Evolutionary conservation across 2,888 invertebrate genomes (phyloP), one percentile per base, ranked within the genome.

Genomic region (Baronia brevicornis): DNA sequence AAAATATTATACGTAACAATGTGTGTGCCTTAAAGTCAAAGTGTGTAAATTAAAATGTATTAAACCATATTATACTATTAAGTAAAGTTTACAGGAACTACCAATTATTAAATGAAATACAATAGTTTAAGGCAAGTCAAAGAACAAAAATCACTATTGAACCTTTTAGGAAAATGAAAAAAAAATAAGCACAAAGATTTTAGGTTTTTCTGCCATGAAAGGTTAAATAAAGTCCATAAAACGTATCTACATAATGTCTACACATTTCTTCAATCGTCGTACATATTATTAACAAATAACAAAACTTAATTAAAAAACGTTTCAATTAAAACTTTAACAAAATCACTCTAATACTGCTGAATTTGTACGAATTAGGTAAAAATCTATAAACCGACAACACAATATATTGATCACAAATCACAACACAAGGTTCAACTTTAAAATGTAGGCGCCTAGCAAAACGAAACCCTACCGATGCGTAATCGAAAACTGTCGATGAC

Each of bases 311-410:
- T 73, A 78, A 77, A n/a, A n/a, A 73, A 69, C 68, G 52, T 67
- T 54, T 74, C 73, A 70, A 71, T 78, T 71, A 79, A 71, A 82
- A 79, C 80, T 74, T 84, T 84, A 82, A 84, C 80, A 80, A 80
- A 84, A 84, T 82, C 82, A 82, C 80, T 77, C 72, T 84, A 84
- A 84, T 84, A 84, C 84, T 84, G 82, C 78, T 70, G 71, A 71
- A 77, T 84, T 82, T 84, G 84, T 82, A 84, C 84, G 74, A 78
- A 79, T 77, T 73, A 75, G 73, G 75, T 77, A 75, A 75, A 28
- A 67, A 61, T 66, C 66, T 47, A 48, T 36, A 43, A 43, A 45
- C 60, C 51, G 56, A 58, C 60, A 66, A 70, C 63, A 58, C 61
- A 68, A 63, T 61, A 48, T 62, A 58, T 21, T 56, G 59, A 63